Percentiles rank a stretch among this genome's conserved stretches.
Conservation (phyloP, 2,888 invertebrate species). For the Sabatieria punctata region DNA sequence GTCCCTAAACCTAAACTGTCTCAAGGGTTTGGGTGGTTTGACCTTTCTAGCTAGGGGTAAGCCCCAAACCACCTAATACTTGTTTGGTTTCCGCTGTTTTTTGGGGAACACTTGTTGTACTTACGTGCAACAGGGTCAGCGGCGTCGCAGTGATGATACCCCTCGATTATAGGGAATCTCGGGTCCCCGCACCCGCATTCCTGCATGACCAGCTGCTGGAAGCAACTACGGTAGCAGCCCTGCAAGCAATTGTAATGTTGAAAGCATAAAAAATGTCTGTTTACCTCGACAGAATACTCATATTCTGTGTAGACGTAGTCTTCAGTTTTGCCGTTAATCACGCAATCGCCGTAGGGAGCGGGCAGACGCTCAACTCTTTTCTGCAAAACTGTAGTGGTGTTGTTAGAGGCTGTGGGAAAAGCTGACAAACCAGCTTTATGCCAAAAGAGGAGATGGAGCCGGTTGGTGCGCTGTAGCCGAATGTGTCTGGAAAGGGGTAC, state of each 20-base stretch:
- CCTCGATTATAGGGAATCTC: conserved; percentile 18
- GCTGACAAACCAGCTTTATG: conserved; percentile 16
- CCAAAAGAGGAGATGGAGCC: conserved; percentile 26
- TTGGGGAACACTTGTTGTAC: conserved; percentile 12
- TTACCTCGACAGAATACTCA: conserved; percentile 28
- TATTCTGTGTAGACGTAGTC: conserved; percentile 26
- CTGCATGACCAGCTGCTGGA: conserved; percentile 25
- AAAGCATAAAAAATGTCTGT: no score
- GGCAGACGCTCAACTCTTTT: conserved; percentile 27
- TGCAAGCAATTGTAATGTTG: no score
- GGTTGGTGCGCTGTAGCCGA: no score
- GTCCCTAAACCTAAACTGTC: no score
- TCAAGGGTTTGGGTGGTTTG: no score
- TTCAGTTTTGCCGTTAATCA: neutral
- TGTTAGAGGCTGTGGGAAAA: neutral
- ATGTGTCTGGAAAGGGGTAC: conserved; percentile 26
- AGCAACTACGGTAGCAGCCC: conserved; percentile 29
- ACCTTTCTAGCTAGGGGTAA: no score
- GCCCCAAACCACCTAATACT: no score
- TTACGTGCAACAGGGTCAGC: neutral
- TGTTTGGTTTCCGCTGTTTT: neutral
- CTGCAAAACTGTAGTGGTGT: conserved; percentile 13
- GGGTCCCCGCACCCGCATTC: conserved; percentile 30
- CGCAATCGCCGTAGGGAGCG: conserved; percentile 26
- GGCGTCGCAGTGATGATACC: neutral